Base-by-base conservation (phyloP, 2,113 vertebrate species). In the Natator depressus region DNA sequence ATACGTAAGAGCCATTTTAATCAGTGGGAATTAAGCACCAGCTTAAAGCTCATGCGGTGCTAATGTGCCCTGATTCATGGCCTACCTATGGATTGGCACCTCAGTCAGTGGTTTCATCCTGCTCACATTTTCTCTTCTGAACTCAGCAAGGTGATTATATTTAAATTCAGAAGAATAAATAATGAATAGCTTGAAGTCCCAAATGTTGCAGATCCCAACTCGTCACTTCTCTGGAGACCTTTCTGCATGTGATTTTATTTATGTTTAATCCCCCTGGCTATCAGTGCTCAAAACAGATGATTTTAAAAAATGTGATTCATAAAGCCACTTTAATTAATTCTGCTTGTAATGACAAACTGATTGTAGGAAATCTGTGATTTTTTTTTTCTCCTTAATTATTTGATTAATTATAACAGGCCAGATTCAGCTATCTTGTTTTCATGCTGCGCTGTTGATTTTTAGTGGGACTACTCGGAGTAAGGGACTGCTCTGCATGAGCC, bases 31-130 rank as follows among this genome's bases (percentile, higher is more conserved):
- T 8, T 0, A 5, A 53, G 80, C 1, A 1, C 7, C 49, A 69
- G 54, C 38, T 50, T 54, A 5, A 0, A 1, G 6, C 38, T 1
- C 0, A 42, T 38, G 2, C 1, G 6, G 25, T 19, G 31, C 47
- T 12, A 3, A 19, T 9, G 0, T 3, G 9, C 0, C 0, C 0
- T 0, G 69, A 46, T 59, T 29, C 42, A 49, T 29, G 35, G 50
- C 47, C 16, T 57, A 31, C 51, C 17, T 22, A 2, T n/a, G 54
- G 69, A 0, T 8, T 46, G 42, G 4, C 1, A 1, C 4, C 82
- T 29, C 2, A 3, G 0, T 0, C 57, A 50, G 31, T 9, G 0
- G 29, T 59, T 76, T 46, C 25, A 1, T 62, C 31, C 27, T 49
- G 53, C n/a, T n/a, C 57, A 29, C 35, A 75, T 10, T 65, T 85